phyloP scores from a whole-genome alignment of 2,888 invertebrate species.

The Brachyptera risi region DNA sequence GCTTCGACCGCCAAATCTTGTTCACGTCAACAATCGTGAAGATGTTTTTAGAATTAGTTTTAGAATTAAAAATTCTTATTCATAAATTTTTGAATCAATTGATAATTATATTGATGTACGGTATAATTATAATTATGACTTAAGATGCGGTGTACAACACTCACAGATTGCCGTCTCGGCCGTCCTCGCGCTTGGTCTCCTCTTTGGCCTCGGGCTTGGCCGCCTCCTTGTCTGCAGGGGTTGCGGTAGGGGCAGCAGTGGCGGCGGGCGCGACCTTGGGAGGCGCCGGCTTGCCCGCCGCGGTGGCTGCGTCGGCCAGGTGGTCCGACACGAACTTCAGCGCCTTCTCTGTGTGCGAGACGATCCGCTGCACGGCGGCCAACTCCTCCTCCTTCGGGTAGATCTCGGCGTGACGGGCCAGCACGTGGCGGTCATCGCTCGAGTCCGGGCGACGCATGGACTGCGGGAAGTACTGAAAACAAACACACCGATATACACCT shows the following conservation, averaged over 20 bases:
- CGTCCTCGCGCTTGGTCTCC: constrained; percentile 62
- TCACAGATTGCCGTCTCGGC: constrained; percentile 75
- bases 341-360: constrained; percentile 89
- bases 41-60: too few species aligned
- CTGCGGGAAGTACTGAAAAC: constrained; percentile 41
- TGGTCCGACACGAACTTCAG: constrained; percentile 92
- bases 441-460: constrained; percentile 79
- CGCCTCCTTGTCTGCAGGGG: constrained; percentile 37
- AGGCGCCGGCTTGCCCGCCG: constrained; percentile 24
- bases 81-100: too few species aligned
- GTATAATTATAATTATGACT: too few species aligned
- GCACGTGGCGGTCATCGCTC: constrained; percentile 93
- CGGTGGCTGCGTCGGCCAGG: constrained; percentile 59
- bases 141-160: too few species aligned
- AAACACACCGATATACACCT: too few species aligned
- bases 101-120: too few species aligned
- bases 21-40: too few species aligned
- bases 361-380: constrained; percentile 85
- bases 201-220: constrained; percentile 45
- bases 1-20: too few species aligned
- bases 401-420: constrained; percentile 88
- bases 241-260: constrained; percentile 39
- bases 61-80: too few species aligned
- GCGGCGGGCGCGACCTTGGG: constrained; percentile 11
- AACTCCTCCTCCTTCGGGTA: constrained; percentile 90